Percentiles rank a stretch among this genome's conserved stretches.
Evolutionary conservation across 2,888 invertebrate genomes (phyloP).

Genomic region (Pristionchus fissidentatus): DNA sequence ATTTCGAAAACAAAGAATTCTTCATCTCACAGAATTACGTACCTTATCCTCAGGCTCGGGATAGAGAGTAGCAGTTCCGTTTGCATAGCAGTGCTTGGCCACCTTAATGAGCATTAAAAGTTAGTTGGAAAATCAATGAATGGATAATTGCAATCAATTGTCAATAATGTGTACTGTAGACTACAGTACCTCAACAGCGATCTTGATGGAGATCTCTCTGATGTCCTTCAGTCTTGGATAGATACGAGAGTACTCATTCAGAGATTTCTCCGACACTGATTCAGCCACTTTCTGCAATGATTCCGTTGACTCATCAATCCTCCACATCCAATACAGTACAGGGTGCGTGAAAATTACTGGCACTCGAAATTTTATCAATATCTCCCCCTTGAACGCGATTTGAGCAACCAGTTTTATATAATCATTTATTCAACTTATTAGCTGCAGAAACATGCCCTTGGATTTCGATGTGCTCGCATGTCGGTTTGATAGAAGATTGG

Average conservation of each 20-base stretch:
- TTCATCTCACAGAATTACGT: neutral
- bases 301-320: too few relatives aligned
- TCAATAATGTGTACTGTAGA: conserved; percentile 23
- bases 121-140: neutral
- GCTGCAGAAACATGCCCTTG: too few relatives aligned
- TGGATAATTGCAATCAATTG: too few relatives aligned
- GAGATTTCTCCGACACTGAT: conserved; percentile 86
- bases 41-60: conserved; percentile 79
- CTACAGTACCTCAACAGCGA: conserved; percentile 78
- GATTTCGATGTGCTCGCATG: too few relatives aligned
- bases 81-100: conserved; percentile 86
- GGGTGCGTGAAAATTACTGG: too few relatives aligned
- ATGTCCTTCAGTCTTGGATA: conserved; percentile 91
- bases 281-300: conserved; percentile 84
- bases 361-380: too few relatives aligned
- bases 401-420: too few relatives aligned
- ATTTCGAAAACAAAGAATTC: neutral
- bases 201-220: conserved; percentile 88
- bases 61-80: conserved; percentile 78
- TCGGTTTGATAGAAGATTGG: too few relatives aligned
- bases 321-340: neutral
- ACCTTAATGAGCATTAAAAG: conserved; percentile 80
- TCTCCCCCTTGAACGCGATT: neutral
- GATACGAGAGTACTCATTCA: conserved; percentile 86
- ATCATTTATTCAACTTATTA: too few relatives aligned